A percentile compares a stretch with the other conserved stretches of the same genome.
Evolutionary conservation across 1,140 invertebrate species (phyloP).

Genomic region (Andricus grossulariae): DNA sequence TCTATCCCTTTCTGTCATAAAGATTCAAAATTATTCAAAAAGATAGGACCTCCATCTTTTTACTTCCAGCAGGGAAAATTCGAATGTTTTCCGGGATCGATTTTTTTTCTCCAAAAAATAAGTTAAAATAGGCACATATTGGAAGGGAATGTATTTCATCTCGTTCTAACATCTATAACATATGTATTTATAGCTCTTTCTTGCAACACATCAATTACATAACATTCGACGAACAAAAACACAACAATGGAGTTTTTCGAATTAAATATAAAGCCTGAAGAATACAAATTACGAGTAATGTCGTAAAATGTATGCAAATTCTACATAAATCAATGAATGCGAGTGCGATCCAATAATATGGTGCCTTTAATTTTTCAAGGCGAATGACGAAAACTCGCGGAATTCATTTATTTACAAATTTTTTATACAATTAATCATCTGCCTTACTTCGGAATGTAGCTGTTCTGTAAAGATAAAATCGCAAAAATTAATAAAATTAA

Average conservation of each 20-base stretch:
- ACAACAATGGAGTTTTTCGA: not conserved
- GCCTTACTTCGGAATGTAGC: not conserved
- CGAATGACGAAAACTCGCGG: not conserved
- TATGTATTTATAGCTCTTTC: not conserved
- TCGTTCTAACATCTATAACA: not conserved
- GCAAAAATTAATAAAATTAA: no score
- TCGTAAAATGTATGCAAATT: no score
- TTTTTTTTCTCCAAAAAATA: no score
- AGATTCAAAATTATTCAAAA: no score
- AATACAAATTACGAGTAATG: no score
- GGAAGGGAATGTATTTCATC: not conserved
- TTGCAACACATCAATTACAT: not conserved
- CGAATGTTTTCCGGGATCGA: no score
- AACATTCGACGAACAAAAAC: not conserved
- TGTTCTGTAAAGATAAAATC: not conserved
- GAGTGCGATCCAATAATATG: not conserved
- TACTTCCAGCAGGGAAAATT: no score
- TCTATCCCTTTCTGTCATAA: no score
- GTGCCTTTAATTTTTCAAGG: not conserved
- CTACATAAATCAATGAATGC: no score
- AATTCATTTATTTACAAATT: constrained; percentile 27
- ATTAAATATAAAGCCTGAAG: not conserved
- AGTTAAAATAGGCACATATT: no score
- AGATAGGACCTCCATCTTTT: no score
- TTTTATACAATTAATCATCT: not conserved